Evolutionary conservation across 1,140 invertebrate genomes (phyloP).

Genomic region (Lethocerus indicus): DNA sequence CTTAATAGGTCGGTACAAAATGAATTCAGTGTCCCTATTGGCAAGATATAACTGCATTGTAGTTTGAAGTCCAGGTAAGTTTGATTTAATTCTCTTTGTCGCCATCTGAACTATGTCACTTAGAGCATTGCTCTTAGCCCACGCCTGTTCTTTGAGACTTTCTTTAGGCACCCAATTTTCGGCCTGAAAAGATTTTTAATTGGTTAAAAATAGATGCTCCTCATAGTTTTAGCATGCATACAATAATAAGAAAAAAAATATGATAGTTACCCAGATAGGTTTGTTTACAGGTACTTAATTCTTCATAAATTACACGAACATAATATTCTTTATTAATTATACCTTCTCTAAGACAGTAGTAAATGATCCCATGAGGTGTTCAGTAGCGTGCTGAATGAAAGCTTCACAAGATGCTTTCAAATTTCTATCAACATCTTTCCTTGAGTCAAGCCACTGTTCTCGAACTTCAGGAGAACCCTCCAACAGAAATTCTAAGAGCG

Average conservation of each 20-base stretch:
- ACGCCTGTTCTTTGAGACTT: slow-evolving; percentile 10
- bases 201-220: neutral
- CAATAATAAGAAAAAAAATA: neutral
- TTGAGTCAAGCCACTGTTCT: slow-evolving; percentile 81
- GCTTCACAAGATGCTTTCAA: slow-evolving; percentile 81
- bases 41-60: slow-evolving; percentile 89
- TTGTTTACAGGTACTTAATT: neutral
- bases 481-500: slow-evolving; percentile 77
- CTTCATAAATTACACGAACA: neutral
- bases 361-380: slow-evolving; percentile 54
- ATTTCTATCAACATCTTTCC: slow-evolving; percentile 85
- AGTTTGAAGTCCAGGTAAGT: slow-evolving; percentile 60
- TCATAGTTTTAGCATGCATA: slow-evolving; percentile 1
- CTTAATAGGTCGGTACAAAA: slow-evolving; percentile 82
- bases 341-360: slow-evolving; percentile 58
- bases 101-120: slow-evolving; percentile 33
- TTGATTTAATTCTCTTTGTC: slow-evolving; percentile 55
- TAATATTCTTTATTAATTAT: slow-evolving; percentile 13
- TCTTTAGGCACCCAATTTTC: slow-evolving; percentile 9
- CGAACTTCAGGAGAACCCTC: slow-evolving; percentile 82
- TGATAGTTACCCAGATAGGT: neutral
- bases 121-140: slow-evolving; percentile 4
- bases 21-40: slow-evolving; percentile 93
- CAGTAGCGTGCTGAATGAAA: slow-evolving; percentile 69
- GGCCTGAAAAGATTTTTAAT: slow-evolving; percentile 7